Evolutionary conservation across 2,888 invertebrate species (phyloP).

Genomic region (Acrocyrtus sp.): DNA sequence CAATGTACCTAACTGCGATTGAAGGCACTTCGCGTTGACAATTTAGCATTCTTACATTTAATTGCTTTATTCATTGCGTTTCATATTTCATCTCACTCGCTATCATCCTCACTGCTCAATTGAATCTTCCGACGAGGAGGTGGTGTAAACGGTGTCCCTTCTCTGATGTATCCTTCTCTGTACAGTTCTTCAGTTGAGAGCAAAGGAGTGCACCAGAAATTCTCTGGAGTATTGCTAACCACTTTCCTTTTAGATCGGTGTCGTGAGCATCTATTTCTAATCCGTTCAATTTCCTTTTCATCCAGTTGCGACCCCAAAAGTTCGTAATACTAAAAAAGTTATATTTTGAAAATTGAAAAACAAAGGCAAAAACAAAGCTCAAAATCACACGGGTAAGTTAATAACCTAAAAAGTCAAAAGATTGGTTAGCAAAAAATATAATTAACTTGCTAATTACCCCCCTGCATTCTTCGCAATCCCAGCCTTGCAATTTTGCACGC

Average conservation of each 20-base stretch:
- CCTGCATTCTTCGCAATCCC: constrained; percentile 9
- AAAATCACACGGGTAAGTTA: no score
- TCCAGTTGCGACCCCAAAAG: constrained; percentile 9
- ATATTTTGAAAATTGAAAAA: no score
- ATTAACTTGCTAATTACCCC: background rate
- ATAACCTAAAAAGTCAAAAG: no score
- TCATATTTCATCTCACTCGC: no score
- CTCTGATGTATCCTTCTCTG: constrained; percentile 8
- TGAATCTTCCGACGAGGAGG: background rate
- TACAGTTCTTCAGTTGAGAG: constrained; percentile 27
- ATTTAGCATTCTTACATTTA: no score
- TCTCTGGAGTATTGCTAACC: constrained; percentile 14
- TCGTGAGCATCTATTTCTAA: constrained; percentile 10
- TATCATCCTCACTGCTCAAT: constrained; percentile 2
- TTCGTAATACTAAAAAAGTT: constrained; percentile 15
- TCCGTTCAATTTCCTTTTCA: constrained; percentile 7
- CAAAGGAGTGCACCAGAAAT: constrained; percentile 18
- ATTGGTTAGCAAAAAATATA: background rate
- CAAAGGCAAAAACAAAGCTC: no score
- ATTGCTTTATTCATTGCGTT: no score
- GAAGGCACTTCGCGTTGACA: no score
- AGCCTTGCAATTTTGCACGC: background rate
- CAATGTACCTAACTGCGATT: no score
- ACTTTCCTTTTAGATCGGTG: background rate
- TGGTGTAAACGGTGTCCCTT: constrained; percentile 21